A percentile compares a stretch with the other conserved stretches of the same genome.
Evolutionary conservation across 2,888 invertebrate genomes (phyloP).

Genomic region (Eupithecia exiguata): DNA sequence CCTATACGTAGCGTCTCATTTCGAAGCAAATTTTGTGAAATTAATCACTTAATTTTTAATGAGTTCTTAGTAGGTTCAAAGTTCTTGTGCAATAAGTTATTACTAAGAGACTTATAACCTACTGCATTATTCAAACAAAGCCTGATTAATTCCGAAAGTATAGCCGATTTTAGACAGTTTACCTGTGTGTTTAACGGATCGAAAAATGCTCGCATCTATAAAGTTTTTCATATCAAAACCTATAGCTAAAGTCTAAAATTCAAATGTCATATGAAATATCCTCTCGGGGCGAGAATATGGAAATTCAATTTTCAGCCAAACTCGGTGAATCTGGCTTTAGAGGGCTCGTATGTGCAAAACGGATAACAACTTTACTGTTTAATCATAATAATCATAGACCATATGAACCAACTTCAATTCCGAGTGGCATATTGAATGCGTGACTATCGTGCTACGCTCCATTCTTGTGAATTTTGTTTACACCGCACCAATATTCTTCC

Average conservation of each 20-base stretch:
- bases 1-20: too few relatives aligned
- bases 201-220: not conserved
- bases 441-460: conserved; percentile 23
- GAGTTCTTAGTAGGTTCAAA: not conserved
- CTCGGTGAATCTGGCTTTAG: not conserved
- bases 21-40: not conserved
- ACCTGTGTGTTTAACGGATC: too few relatives aligned
- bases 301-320: conserved; percentile 15
- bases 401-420: conserved; percentile 10
- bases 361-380: conserved; percentile 1
- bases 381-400: conserved; percentile 4
- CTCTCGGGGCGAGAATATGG: not conserved
- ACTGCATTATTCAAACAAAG: not conserved
- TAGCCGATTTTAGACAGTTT: too few relatives aligned
- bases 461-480: conserved; percentile 29
- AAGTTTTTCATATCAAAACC: not conserved
- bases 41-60: not conserved
- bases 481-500: conserved; percentile 21
- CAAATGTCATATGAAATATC: not conserved
- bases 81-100: not conserved
- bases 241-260: not conserved
- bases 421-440: conserved; percentile 19
- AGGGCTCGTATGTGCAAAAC: not conserved
- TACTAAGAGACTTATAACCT: not conserved
- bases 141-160: too few relatives aligned